Percentiles rank a stretch among this genome's conserved stretches.
Evolutionary conservation across 2,888 invertebrate genomes (phyloP).

Genomic region (Entomobrya proxima): DNA sequence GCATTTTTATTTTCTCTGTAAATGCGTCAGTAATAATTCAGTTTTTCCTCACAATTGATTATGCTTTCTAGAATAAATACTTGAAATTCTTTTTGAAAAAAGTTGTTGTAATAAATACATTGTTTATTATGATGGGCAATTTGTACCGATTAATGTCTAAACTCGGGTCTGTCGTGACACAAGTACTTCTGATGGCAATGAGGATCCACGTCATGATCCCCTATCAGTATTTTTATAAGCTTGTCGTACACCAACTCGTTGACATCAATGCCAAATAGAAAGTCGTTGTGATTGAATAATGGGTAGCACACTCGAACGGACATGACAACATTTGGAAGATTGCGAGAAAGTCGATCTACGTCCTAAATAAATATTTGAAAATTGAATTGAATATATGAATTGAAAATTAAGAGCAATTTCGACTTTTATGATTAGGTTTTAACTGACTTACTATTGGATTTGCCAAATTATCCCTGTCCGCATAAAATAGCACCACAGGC

Average conservation of each 20-base stretch:
- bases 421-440: background rate
- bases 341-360: constrained; percentile 43
- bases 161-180: background rate
- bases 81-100: too few species aligned
- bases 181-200: constrained; percentile 10
- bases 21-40: too few species aligned
- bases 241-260: constrained; percentile 61
- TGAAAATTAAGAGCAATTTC: too few species aligned
- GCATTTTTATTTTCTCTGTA: too few species aligned
- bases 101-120: too few species aligned
- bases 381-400: background rate
- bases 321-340: constrained; percentile 49
- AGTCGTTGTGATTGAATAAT: constrained; percentile 65
- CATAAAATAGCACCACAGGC: constrained; percentile 28
- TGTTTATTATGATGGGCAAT: constrained; percentile 6
- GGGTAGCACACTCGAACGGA: constrained; percentile 43
- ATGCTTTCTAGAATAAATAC: too few species aligned
- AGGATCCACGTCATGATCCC: constrained; percentile 21
- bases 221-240: constrained; percentile 38
- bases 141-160: background rate
- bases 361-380: constrained; percentile 50
- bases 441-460: constrained; percentile 9
- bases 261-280: constrained; percentile 65
- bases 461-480: constrained; percentile 47
- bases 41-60: too few species aligned